These are phyloP conservation scores for Lophura swinhoii DNA, from an alignment of 2,797 vertebrate species.

Conservation along the genomic window DNA sequence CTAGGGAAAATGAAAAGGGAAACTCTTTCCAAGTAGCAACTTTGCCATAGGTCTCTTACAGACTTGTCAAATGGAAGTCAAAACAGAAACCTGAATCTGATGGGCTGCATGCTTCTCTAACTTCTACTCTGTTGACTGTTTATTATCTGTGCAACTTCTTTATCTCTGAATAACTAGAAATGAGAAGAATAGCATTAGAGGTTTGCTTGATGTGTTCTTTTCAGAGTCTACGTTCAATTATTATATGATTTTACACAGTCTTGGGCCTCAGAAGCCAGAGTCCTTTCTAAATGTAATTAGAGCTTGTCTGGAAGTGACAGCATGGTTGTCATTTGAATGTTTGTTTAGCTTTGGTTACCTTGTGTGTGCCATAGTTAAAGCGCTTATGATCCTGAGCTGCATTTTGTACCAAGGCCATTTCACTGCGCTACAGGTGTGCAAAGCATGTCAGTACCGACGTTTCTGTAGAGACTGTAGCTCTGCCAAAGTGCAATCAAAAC, in stretches of 20 bases:
- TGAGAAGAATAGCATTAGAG: neutral
- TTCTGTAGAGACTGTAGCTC: neutral
- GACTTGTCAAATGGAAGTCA: neutral
- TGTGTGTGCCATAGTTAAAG: neutral
- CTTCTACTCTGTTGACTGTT: neutral
- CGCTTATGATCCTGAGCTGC: neutral
- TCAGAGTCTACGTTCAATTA: neutral
- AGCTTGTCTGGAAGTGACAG: neutral
- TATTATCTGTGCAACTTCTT: neutral
- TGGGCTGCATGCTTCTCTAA: neutral
- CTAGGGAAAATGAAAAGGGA: neutral
- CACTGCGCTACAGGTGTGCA: fast-evolving
- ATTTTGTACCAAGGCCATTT: neutral
- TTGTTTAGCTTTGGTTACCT: neutral
- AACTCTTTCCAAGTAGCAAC: neutral
- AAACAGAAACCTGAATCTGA: neutral
- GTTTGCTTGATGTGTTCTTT: neutral
- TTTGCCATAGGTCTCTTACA: fast-evolving
- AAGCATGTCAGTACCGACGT: neutral
- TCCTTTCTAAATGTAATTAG: neutral
- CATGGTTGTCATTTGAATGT: neutral
- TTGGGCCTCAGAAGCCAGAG: neutral
- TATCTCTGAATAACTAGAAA: neutral
- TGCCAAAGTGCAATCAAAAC: neutral
- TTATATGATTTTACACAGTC: neutral